Percentiles rank a stretch among this genome's conserved stretches.
Evolutionary conservation across 2,113 vertebrate species (phyloP).

Genomic region (Oriolus oriolus): DNA sequence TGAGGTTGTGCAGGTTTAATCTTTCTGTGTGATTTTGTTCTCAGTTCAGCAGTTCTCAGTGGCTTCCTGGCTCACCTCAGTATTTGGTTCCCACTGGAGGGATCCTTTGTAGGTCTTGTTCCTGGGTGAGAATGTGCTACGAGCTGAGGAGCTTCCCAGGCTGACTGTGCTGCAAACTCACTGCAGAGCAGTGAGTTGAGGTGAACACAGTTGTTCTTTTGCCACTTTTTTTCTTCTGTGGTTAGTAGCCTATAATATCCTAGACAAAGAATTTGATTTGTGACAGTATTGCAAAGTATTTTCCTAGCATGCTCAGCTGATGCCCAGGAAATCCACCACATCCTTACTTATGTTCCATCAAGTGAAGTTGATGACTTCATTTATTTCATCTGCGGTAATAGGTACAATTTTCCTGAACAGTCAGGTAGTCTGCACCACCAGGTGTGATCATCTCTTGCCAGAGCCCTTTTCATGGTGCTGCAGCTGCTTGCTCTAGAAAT

Average conservation of each 20-base stretch:
- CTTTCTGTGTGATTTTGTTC: not conserved
- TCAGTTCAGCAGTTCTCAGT: not conserved
- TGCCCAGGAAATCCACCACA: not conserved
- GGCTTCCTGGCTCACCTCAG: not conserved
- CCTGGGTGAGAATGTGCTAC: not conserved
- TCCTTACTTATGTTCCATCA: not conserved
- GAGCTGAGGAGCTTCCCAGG: not conserved
- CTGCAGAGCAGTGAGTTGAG: not conserved
- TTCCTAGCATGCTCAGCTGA: not conserved
- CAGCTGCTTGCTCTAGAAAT: not conserved
- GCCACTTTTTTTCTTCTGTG: not conserved
- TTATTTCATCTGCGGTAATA: not conserved
- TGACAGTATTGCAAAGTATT: not conserved
- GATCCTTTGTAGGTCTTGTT: rapidly evolving
- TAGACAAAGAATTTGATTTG: not conserved
- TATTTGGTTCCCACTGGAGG: not conserved
- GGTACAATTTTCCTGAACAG: not conserved
- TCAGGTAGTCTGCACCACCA: not conserved
- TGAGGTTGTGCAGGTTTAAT: not conserved
- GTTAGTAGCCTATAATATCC: not conserved
- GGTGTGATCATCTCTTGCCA: not conserved
- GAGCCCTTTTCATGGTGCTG: not conserved
- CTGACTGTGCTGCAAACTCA: not conserved
- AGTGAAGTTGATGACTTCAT: not conserved
- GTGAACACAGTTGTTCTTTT: not conserved